Evolutionary conservation across 2,797 vertebrate genomes (phyloP).

Genomic region (Chaetophractus vellerosus): DNA sequence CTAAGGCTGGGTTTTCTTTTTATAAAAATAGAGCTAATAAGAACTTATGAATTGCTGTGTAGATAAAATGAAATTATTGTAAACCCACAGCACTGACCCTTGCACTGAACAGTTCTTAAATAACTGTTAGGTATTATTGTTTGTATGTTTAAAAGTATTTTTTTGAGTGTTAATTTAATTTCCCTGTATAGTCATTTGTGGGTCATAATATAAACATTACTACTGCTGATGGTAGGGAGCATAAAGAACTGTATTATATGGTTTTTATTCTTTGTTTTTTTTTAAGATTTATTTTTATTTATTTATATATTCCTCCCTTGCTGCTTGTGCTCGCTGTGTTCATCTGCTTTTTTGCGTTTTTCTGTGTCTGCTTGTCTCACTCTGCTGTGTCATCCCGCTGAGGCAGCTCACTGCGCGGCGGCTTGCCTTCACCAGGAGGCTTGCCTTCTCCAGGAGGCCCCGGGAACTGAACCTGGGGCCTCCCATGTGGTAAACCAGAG

Average conservation of each 20-base stretch:
- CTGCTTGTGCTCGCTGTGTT: no score
- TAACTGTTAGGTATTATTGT: neutral
- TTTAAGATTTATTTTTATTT: no score
- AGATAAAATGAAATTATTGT: conserved; percentile 39
- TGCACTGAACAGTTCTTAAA: conserved; percentile 22
- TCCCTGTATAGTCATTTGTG: conserved; percentile 8
- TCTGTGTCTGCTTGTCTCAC: no score
- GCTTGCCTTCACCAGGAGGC: no score
- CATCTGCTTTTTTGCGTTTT: no score
- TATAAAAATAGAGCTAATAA: conserved; percentile 25
- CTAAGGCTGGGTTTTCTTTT: neutral
- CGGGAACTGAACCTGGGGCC: no score
- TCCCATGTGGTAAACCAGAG: no score
- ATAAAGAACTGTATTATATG: conserved; percentile 38
- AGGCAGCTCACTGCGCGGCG: no score
- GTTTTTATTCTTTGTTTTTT: no score
- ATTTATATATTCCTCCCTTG: no score
- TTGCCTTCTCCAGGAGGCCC: no score
- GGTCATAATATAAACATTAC: neutral
- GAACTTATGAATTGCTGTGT: neutral
- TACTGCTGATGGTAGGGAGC: neutral
- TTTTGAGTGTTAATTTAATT: neutral
- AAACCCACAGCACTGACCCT: neutral
- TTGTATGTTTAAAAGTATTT: conserved; percentile 30
- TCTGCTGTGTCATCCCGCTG: no score